phyloP scores from a whole-genome alignment of 2,113 vertebrate species.

The Trachemys scripta region DNA sequence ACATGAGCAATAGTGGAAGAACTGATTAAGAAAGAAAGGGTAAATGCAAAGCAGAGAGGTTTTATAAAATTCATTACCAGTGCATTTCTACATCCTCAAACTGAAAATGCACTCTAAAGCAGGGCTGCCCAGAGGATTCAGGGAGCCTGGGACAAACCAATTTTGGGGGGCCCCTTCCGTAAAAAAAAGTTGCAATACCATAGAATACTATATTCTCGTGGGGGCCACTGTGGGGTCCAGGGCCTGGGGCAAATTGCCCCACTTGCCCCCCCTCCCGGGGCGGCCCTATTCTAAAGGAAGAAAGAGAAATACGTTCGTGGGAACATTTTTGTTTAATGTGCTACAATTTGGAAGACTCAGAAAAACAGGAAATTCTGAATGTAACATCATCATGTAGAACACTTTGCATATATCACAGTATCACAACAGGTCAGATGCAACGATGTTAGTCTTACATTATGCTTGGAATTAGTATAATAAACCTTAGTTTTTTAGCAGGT shows the following conservation, averaged over 20 bases:
- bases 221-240: no score
- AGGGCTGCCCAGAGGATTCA: no score
- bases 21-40: conserved; percentile 14
- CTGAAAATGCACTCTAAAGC: background rate
- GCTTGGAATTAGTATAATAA: background rate
- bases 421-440: background rate
- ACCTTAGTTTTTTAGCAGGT: background rate
- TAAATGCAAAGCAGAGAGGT: background rate
- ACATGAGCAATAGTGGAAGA: conserved; percentile 39
- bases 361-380: background rate
- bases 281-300: background rate
- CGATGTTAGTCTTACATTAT: background rate
- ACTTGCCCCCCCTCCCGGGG: no score
- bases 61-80: background rate
- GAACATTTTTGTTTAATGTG: background rate
- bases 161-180: no score
- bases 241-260: no score
- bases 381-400: background rate
- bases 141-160: no score
- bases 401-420: background rate
- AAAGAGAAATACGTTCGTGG: background rate
- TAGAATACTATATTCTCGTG: no score
- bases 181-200: no score
- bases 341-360: background rate
- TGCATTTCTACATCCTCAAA: background rate